These are phyloP conservation scores for Parasteatoda lunata DNA, from an alignment of 2,888 invertebrate species.

Conservation along the genomic window DNA sequence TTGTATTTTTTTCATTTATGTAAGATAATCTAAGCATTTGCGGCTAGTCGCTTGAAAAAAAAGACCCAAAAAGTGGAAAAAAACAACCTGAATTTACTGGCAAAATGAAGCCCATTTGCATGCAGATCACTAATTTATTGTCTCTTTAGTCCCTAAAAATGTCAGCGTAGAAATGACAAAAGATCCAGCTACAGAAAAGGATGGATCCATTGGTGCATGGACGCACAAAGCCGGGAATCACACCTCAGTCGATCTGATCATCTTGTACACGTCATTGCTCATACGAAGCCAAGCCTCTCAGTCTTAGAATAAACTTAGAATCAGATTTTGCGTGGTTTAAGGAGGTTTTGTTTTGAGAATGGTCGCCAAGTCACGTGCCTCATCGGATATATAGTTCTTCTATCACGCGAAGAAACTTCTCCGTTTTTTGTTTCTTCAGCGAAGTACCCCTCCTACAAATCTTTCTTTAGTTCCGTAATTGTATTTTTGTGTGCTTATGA, in stretches of 20 bases:
- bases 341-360: neutral
- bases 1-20: neutral
- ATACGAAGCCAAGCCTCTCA: conserved; percentile 19
- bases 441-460: no score
- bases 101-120: conserved; percentile 36
- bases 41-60: neutral
- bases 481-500: no score
- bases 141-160: conserved; percentile 29
- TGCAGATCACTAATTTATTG: conserved; percentile 41
- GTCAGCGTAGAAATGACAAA: conserved; percentile 17
- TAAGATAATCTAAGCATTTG: neutral
- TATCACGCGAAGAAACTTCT: conserved; percentile 15
- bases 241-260: conserved; percentile 61
- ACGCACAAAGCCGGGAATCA: conserved; percentile 66
- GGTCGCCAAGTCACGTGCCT: conserved; percentile 14
- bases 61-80: neutral
- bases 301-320: no score
- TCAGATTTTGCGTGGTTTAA: neutral
- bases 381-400: neutral
- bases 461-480: no score
- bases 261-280: conserved; percentile 35
- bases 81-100: neutral
- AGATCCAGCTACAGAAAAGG: neutral
- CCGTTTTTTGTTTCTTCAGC: conserved; percentile 13
- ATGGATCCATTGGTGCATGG: conserved; percentile 45